Evolutionary conservation across 2,888 invertebrate species (phyloP).

Genomic region (Mimas tiliae): DNA sequence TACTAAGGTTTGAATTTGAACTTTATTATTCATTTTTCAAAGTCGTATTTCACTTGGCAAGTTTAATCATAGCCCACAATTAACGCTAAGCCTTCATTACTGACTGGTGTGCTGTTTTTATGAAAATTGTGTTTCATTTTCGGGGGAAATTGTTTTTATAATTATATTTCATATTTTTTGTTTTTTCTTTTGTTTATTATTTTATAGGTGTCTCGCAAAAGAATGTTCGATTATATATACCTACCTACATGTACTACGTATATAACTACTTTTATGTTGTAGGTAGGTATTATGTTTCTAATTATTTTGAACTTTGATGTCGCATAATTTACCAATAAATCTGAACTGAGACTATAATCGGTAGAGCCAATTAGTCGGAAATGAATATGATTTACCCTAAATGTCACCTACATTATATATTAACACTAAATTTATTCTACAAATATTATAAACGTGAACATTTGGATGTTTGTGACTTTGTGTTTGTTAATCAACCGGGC

Average conservation of each 20-base stretch:
- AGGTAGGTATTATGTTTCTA: no score
- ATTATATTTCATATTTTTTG: slow-evolving; percentile 40
- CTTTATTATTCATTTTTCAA: slow-evolving; percentile 57
- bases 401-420: no score
- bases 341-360: no score
- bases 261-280: background rate
- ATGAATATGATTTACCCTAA: no score
- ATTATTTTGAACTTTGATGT: background rate
- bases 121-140: slow-evolving; percentile 51
- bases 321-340: background rate
- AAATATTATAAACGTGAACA: no score
- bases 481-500: no score
- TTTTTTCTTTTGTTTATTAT: background rate
- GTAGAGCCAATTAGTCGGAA: no score
- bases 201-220: background rate
- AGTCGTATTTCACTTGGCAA: slow-evolving; percentile 36
- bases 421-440: no score
- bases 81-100: slow-evolving; percentile 54
- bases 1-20: slow-evolving; percentile 81
- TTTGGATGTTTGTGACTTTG: no score
- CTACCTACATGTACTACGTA: background rate
- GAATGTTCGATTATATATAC: background rate
- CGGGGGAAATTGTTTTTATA: slow-evolving; percentile 43
- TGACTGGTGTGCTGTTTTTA: slow-evolving; percentile 46
- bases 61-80: slow-evolving; percentile 38